A percentile compares a stretch with the other conserved stretches of the same genome.
These are phyloP conservation scores for Paracyclopina nana DNA, from an alignment of 1,140 invertebrate genomes.

Conservation along the genomic window DNA sequence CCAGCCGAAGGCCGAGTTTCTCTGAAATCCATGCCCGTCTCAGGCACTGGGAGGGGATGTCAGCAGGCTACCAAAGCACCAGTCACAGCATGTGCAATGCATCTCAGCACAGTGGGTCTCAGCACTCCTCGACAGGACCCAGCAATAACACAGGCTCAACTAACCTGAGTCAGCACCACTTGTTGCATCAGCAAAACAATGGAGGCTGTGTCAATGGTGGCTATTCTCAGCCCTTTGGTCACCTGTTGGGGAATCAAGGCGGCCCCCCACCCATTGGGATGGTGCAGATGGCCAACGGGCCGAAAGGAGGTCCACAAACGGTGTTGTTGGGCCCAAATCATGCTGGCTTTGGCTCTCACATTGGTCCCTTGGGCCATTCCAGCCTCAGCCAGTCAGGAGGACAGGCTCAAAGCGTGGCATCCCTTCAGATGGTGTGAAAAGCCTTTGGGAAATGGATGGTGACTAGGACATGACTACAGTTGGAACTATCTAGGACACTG, in stretches of 20 bases:
- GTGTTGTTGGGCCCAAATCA: no score
- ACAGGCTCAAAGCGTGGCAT: neutral
- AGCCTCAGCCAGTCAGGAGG: neutral
- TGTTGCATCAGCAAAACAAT: neutral
- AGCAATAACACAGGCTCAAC: constrained; percentile 16
- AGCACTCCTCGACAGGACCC: constrained; percentile 10
- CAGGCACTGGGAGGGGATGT: constrained; percentile 37
- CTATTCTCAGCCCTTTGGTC: constrained; percentile 1
- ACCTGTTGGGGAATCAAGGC: neutral
- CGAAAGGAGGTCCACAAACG: neutral
- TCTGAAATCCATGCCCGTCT: constrained; percentile 53
- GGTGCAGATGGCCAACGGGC: neutral
- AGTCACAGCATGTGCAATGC: constrained; percentile 2
- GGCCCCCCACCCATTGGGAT: neutral
- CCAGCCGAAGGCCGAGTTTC: constrained; percentile 70
- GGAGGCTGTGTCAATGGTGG: neutral
- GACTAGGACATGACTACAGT: no score
- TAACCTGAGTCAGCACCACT: constrained; percentile 7
- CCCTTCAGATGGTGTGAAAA: constrained; percentile 3
- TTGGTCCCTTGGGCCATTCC: neutral
- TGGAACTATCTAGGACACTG: no score
- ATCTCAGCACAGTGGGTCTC: constrained; percentile 12
- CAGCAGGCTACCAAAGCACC: neutral
- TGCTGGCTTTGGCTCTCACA: no score
- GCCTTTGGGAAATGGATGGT: no score